These are phyloP conservation scores for Aphidoletes aphidimyza DNA, from an alignment of 2,888 invertebrate species.

Conservation along the genomic window DNA sequence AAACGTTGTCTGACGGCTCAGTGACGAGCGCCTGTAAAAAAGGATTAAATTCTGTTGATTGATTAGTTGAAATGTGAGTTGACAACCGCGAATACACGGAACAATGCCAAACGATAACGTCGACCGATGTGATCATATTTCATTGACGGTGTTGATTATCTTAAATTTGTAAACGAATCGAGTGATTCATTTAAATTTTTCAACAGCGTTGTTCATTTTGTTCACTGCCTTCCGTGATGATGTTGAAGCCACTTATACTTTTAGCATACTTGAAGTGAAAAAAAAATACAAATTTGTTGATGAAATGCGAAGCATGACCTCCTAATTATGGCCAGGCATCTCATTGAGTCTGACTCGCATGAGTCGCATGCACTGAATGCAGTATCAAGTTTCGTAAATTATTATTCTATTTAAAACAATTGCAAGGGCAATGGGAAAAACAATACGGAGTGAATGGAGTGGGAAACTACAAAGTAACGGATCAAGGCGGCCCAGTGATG, in stretches of 20 bases:
- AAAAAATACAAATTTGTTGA: background rate
- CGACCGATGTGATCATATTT: background rate
- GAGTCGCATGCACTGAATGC: background rate
- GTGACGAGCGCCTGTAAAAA: conserved; percentile 26
- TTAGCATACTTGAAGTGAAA: background rate
- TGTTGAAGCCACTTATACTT: background rate
- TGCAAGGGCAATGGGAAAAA: conserved; percentile 18
- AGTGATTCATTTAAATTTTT: background rate
- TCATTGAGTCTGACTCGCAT: no score
- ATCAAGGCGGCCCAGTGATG: no score
- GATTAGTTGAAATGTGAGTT: conserved; percentile 52
- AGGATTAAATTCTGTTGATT: conserved; percentile 44
- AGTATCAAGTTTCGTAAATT: conserved; percentile 18
- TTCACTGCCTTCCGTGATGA: no score
- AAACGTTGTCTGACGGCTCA: no score
- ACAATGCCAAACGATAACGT: background rate
- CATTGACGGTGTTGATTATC: conserved; percentile 28
- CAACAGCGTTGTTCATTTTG: conserved; percentile 14
- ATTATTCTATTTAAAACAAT: conserved; percentile 13
- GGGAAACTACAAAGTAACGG: background rate
- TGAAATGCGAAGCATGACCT: conserved; percentile 32
- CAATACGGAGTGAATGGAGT: background rate
- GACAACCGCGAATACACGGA: conserved; percentile 47
- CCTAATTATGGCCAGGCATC: conserved; percentile 26
- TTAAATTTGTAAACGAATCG: background rate